Conservation (phyloP, 2,113 vertebrate species). For the Polyodon spathula region DNA sequence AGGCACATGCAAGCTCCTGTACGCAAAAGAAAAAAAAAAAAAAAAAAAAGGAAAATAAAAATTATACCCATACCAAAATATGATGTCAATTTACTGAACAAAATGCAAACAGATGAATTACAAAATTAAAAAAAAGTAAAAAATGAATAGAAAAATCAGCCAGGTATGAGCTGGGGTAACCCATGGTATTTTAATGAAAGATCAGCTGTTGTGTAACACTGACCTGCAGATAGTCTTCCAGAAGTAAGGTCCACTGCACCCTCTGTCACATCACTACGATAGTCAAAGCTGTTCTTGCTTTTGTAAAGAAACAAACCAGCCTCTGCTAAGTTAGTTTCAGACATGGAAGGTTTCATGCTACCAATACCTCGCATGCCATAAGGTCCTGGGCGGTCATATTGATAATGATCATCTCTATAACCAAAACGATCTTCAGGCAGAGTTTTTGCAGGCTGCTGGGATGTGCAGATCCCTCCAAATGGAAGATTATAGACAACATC, state of each 20-base stretch:
- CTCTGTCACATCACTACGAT: slow-evolving; percentile 66
- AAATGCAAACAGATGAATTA: slow-evolving; percentile 29
- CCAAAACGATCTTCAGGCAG: slow-evolving; percentile 81
- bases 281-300: slow-evolving; percentile 78
- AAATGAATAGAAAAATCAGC: slow-evolving; percentile 58
- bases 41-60: slow-evolving; percentile 34
- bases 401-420: slow-evolving; percentile 78
- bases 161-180: slow-evolving; percentile 64
- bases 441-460: slow-evolving; percentile 67
- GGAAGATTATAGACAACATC: slow-evolving; percentile 92
- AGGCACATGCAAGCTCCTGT: slow-evolving; percentile 88
- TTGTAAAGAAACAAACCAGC: slow-evolving; percentile 75
- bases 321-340: slow-evolving; percentile 77
- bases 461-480: slow-evolving; percentile 84
- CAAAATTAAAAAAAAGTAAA: slow-evolving; percentile 20
- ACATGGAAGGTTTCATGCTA: slow-evolving; percentile 79
- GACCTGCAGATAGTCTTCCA: slow-evolving; percentile 80
- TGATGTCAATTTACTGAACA: slow-evolving; percentile 19
- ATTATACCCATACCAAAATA: slow-evolving; percentile 28
- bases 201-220: slow-evolving; percentile 65
- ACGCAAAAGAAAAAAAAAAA: slow-evolving; percentile 62
- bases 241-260: slow-evolving; percentile 90
- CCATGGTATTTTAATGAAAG: slow-evolving; percentile 76
- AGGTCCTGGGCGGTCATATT: slow-evolving; percentile 65
- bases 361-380: slow-evolving; percentile 68